Base-by-base conservation (phyloP, 2,113 vertebrate genomes). In the Gracilinanus agilis region DNA sequence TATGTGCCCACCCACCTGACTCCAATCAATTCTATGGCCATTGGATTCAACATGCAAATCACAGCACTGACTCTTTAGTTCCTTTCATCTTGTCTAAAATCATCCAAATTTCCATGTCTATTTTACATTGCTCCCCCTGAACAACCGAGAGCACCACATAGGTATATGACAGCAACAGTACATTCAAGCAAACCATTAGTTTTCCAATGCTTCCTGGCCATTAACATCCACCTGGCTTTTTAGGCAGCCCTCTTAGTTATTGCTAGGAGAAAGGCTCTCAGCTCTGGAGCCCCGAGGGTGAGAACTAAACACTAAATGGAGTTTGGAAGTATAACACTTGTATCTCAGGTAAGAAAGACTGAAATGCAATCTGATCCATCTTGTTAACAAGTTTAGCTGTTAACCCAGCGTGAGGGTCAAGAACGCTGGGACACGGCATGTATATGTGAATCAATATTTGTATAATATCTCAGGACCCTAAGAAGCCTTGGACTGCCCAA, bases 401-500 rank as follows among this genome's bases (percentile, higher is more conserved):
- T 54, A 91, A 93, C 89, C 92, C 34, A 89, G 54, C 9, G 25
- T 55, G 83, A 54, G 91, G 83, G 91, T 40, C 58, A 55, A 92
- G 90, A 92, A 53, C 83, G 44, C 0, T 27, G 58, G 93, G 56
- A 54, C 34, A 88, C n/a, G 40, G 25, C 24, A 44, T 90, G 67
- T 91, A 21, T 49, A 9, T 89, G 8, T 94, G 29, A 88, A 0
- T 16, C 8, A 4, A 12, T 24, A 54, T 13, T 8, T 34, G n/a
- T 44, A 12, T 24, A 55, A 83, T 83, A 40, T 83, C n/a, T 83
- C 6, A 44, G 89, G 83, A 2, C n/a, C 40, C 53, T 92, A 95
- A 91, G 89, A 49, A 55, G 16, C 29, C 40, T 93, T 90, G 93
- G 58, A 96, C 44, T 44, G 90, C 55, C 93, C 75, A 75, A 24